phyloP scores from a whole-genome alignment of 1,140 invertebrate species.

The Grapholita molesta region DNA sequence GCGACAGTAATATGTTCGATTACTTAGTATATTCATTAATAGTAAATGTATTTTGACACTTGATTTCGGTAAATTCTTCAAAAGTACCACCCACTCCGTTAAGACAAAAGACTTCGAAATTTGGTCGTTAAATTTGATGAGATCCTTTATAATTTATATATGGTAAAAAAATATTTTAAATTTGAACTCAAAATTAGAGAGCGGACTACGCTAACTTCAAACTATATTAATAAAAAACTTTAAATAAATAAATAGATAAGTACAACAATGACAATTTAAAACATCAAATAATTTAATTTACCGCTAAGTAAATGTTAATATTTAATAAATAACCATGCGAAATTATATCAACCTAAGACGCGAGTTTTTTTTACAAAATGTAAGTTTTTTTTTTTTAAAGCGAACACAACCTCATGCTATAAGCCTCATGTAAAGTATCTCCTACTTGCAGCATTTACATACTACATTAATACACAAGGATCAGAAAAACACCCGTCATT shows the following conservation, averaged over 20 bases:
- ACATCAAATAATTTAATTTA: constrained; percentile 20
- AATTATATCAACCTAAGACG: too few species aligned
- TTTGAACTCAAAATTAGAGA: too few species aligned
- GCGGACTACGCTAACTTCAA: not conserved
- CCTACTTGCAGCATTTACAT: too few species aligned
- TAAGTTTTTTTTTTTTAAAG: too few species aligned
- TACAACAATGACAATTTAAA: not conserved
- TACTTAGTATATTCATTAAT: not conserved
- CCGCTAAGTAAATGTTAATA: constrained; percentile 21
- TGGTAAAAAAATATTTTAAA: too few species aligned
- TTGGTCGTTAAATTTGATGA: not conserved
- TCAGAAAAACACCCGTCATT: too few species aligned
- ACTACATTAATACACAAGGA: too few species aligned
- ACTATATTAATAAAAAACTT: not conserved
- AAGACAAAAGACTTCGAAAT: not conserved
- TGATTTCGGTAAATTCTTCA: not conserved
- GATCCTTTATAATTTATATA: too few species aligned
- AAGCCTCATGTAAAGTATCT: too few species aligned
- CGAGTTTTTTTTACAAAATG: too few species aligned
- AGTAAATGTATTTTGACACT: not conserved
- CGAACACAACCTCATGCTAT: too few species aligned
- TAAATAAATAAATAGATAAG: constrained; percentile 19
- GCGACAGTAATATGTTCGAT: not conserved
- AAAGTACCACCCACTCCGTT: not conserved
- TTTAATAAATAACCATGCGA: constrained; percentile 24